phyloP scores from a whole-genome alignment of 2,888 invertebrate species.

The Escarpia spicata region DNA sequence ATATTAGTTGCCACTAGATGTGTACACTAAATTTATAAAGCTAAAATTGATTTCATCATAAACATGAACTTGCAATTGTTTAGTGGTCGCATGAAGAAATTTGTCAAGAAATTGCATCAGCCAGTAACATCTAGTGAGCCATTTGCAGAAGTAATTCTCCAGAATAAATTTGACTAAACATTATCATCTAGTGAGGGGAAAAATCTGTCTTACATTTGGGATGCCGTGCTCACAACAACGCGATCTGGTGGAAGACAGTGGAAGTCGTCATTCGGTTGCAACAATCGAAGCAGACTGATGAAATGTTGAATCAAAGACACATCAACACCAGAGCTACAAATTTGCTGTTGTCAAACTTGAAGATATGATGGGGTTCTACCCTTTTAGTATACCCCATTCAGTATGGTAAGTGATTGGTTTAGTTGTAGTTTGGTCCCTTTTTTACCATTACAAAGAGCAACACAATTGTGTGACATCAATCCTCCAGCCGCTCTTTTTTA shows the following conservation, averaged over 20 bases:
- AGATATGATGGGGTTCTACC: background rate
- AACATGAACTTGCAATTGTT: background rate
- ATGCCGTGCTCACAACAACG: background rate
- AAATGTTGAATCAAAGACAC: background rate
- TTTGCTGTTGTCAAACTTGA: background rate
- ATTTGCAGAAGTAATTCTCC: conserved; percentile 17
- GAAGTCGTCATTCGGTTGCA: background rate
- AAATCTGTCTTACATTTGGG: background rate
- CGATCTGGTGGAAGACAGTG: background rate
- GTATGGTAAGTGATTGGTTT: too few relatives aligned
- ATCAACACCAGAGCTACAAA: conserved; percentile 6
- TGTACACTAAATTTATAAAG: background rate
- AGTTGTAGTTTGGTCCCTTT: too few relatives aligned
- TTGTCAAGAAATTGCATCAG: conserved; percentile 20
- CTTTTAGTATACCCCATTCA: too few relatives aligned
- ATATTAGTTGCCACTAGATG: background rate
- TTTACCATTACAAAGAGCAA: background rate
- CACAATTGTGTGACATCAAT: conserved; percentile 13
- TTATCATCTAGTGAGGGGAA: background rate
- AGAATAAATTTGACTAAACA: background rate
- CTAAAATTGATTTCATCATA: conserved; percentile 18
- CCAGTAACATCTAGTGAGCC: conserved; percentile 13
- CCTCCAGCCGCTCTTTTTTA: background rate
- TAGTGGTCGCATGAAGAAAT: background rate
- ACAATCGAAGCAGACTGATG: background rate